Conservation (phyloP, 2,888 invertebrate species). For the Pollenia griseotomentosa region DNA sequence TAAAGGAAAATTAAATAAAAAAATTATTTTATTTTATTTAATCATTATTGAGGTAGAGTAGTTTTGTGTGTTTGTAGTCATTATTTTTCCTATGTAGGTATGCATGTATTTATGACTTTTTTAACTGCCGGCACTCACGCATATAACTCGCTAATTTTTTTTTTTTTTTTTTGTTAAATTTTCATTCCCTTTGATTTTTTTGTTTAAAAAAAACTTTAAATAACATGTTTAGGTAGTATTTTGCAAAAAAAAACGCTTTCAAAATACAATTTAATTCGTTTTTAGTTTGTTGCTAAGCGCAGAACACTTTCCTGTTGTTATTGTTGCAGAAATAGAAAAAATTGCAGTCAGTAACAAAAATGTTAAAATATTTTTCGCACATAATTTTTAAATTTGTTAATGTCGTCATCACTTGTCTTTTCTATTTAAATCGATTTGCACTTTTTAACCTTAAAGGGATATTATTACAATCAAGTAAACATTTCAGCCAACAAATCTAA, state of each 20-base stretch:
- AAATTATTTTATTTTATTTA: conserved; percentile 17
- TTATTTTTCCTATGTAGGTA: neutral
- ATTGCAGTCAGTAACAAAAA: conserved; percentile 30
- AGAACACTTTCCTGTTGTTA: conserved; percentile 22
- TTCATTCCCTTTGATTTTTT: conserved; percentile 8
- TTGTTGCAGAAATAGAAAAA: conserved; percentile 32
- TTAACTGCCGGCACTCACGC: conserved; percentile 61
- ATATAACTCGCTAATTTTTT: conserved; percentile 29
- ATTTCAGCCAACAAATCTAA: neutral
- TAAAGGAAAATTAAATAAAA: conserved; percentile 14
- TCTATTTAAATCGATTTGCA: neutral
- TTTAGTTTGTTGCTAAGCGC: conserved; percentile 65
- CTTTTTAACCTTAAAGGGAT: too few species aligned
- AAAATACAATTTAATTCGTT: conserved; percentile 44
- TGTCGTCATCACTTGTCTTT: conserved; percentile 13
- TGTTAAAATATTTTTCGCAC: conserved; percentile 33
- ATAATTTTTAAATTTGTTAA: too few species aligned
- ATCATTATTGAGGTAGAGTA: conserved; percentile 40
- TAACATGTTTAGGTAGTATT: neutral
- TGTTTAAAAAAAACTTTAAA: conserved; percentile 12
- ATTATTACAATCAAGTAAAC: neutral
- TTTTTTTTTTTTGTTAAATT: conserved; percentile 27
- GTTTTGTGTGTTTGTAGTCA: conserved; percentile 22
- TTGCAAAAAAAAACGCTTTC: conserved; percentile 2
- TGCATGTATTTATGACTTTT: conserved; percentile 28